phyloP scores from a whole-genome alignment of 92 coral and sea anemone species.

The Pocillopora grandis region DNA sequence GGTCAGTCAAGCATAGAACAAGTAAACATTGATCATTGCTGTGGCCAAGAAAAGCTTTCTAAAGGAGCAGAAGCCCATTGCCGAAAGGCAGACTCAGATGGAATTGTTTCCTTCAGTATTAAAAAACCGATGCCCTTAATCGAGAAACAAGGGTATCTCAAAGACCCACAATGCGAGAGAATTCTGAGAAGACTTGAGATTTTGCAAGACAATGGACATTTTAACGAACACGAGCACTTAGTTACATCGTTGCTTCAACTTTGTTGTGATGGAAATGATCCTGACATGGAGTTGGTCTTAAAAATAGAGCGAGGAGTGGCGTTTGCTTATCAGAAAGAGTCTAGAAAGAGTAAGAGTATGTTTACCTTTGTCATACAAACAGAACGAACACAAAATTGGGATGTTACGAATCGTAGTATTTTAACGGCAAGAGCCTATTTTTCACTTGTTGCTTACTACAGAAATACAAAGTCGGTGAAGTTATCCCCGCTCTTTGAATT shows the following conservation, averaged over 20 bases:
- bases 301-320: slow-evolving; percentile 3
- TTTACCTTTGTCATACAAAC: slow-evolving; percentile 1
- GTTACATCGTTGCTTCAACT: neutral
- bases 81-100: no score
- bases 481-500: neutral
- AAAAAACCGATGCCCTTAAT: neutral
- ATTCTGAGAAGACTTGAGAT: neutral
- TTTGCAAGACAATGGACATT: neutral
- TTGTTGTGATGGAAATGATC: neutral
- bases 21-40: no score
- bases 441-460: neutral
- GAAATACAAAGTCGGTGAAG: neutral
- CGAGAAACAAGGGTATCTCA: neutral
- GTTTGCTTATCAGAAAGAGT: neutral
- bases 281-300: slow-evolving; percentile 1
- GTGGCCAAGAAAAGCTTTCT: no score
- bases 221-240: neutral
- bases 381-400: neutral
- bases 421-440: slow-evolving; percentile 23
- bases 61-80: no score
- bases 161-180: neutral
- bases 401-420: neutral
- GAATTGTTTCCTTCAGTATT: neutral
- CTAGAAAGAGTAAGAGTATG: neutral
- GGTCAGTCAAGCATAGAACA: neutral